These are phyloP conservation scores for Erebia epiphron DNA, from an alignment of 2,888 invertebrate genomes.

Conservation along the genomic window DNA sequence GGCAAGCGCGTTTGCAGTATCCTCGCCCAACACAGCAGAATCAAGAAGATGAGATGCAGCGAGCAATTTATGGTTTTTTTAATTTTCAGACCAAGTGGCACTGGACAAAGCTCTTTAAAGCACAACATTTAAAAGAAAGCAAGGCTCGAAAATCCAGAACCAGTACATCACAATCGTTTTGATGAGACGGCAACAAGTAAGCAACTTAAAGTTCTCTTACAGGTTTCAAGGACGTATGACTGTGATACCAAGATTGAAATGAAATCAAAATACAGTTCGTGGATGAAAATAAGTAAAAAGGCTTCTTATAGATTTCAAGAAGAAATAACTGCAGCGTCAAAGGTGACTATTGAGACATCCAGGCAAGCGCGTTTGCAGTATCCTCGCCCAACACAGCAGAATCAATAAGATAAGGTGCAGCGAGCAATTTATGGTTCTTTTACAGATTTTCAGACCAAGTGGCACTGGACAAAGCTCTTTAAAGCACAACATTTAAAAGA, in stretches of 20 bases:
- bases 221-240: neutral
- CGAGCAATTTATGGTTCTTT: neutral
- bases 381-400: neutral
- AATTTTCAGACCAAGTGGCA: neutral
- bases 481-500: neutral
- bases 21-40: neutral
- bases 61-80: neutral
- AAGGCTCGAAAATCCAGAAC: neutral
- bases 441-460: neutral
- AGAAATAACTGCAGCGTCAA: neutral
- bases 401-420: neutral
- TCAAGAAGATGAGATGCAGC: neutral
- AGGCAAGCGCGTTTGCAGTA: no score
- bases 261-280: neutral
- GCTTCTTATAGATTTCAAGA: neutral
- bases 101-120: neutral
- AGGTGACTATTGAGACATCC: neutral
- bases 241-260: neutral
- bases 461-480: neutral
- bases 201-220: neutral
- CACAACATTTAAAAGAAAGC: neutral
- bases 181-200: neutral
- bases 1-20: no score
- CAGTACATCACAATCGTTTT: neutral
- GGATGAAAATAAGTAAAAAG: neutral